These are phyloP conservation scores for Solenodon paradoxus DNA, from an alignment of 2,113 vertebrate genomes.

Conservation along the genomic window DNA sequence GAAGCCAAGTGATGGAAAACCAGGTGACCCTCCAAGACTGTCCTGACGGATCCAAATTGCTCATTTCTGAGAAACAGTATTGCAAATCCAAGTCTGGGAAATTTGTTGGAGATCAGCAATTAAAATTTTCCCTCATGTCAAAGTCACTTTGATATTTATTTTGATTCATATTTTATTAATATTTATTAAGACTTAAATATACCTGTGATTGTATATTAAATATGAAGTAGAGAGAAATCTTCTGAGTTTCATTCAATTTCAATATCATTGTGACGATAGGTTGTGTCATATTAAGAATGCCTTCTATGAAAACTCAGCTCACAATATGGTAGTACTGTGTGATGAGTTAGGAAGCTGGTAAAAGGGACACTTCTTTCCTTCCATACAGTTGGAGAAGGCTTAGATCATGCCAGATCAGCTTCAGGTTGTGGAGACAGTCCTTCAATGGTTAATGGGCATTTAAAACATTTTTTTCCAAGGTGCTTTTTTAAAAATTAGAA, in stretches of 20 bases:
- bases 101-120: background rate
- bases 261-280: background rate
- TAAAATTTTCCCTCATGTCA: conserved; percentile 4
- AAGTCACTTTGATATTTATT: background rate
- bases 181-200: background rate
- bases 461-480: no score
- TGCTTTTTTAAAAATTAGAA: background rate
- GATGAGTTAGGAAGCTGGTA: background rate
- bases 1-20: background rate
- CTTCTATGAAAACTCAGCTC: background rate
- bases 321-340: no score
- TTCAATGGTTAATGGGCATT: background rate
- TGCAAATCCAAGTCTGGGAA: background rate
- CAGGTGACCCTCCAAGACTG: background rate
- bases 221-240: background rate
- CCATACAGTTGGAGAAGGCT: background rate
- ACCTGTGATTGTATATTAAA: background rate
- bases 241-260: background rate
- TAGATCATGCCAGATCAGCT: background rate
- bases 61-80: background rate
- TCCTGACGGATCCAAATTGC: background rate
- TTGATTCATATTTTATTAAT: no score
- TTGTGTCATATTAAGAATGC: background rate
- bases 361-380: background rate
- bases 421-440: background rate